Conservation (phyloP, 1,140 invertebrate species). For the Microplitis demolitor region DNA sequence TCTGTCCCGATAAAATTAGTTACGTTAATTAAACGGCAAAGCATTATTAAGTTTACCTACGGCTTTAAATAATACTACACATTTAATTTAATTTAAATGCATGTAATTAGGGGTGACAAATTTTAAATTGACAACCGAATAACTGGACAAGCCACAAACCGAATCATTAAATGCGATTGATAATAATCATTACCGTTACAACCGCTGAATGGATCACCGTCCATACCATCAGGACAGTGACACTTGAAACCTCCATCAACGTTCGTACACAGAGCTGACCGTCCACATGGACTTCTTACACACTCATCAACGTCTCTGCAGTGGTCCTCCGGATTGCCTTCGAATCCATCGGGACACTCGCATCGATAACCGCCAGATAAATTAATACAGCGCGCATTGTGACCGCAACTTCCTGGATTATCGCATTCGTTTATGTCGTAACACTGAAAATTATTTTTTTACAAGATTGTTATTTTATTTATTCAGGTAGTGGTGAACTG, state of each 20-base stretch:
- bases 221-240: slow-evolving; percentile 75
- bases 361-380: slow-evolving; percentile 78
- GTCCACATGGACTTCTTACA: slow-evolving; percentile 70
- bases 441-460: slow-evolving; percentile 64
- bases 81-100: neutral
- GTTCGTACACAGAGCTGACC: slow-evolving; percentile 75
- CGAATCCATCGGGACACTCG: slow-evolving; percentile 80
- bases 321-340: slow-evolving; percentile 74
- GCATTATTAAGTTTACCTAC: neutral
- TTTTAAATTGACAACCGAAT: no score
- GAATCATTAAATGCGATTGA: neutral
- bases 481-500: slow-evolving; percentile 10
- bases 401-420: slow-evolving; percentile 73
- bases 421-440: slow-evolving; percentile 84
- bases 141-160: no score
- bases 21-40: neutral
- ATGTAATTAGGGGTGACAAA: neutral
- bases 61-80: neutral
- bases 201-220: slow-evolving; percentile 72
- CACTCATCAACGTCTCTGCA: slow-evolving; percentile 77
- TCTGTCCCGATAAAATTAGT: slow-evolving; percentile 50
- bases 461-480: neutral
- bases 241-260: slow-evolving; percentile 76
- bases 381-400: slow-evolving; percentile 80
- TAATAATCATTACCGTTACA: slow-evolving; percentile 69